phyloP scores from a whole-genome alignment of 2,888 invertebrate species.

The Toxonevra muliebris region DNA sequence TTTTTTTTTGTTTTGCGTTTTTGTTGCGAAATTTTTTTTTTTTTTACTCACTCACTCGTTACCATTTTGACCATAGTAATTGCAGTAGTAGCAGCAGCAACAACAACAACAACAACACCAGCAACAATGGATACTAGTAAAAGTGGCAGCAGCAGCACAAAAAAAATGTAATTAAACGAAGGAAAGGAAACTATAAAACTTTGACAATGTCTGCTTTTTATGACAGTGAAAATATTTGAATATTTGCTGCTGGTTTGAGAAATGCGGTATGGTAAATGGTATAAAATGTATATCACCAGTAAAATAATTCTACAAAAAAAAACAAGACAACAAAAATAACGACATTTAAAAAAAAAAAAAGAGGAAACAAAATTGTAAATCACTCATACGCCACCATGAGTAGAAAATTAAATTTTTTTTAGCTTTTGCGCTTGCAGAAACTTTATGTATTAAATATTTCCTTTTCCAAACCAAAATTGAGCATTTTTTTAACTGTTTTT shows the following conservation, averaged over 20 bases:
- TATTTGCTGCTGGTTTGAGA: conserved; percentile 6
- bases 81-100: conserved; percentile 1
- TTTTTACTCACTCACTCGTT: not conserved
- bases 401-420: conserved; percentile 11
- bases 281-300: not conserved
- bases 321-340: not conserved
- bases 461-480: not conserved
- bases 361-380: not conserved
- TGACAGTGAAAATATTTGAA: conserved; percentile 36
- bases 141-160: conserved; percentile 1
- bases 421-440: not conserved
- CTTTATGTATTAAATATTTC: not conserved
- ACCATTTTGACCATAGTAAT: conserved; percentile 11
- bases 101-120: not conserved
- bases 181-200: conserved; percentile 42
- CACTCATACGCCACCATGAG: conserved; percentile 5
- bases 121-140: not conserved
- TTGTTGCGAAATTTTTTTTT: conserved; percentile 5
- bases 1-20: conserved; percentile 4
- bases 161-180: conserved; percentile 48
- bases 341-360: not conserved
- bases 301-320: conserved; percentile 5
- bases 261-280: not conserved
- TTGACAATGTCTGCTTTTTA: conserved; percentile 41
- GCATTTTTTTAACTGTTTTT: not conserved